Evolutionary conservation across 1,140 invertebrate genomes (phyloP).

Genomic region (Zaprionus tsacasi): DNA sequence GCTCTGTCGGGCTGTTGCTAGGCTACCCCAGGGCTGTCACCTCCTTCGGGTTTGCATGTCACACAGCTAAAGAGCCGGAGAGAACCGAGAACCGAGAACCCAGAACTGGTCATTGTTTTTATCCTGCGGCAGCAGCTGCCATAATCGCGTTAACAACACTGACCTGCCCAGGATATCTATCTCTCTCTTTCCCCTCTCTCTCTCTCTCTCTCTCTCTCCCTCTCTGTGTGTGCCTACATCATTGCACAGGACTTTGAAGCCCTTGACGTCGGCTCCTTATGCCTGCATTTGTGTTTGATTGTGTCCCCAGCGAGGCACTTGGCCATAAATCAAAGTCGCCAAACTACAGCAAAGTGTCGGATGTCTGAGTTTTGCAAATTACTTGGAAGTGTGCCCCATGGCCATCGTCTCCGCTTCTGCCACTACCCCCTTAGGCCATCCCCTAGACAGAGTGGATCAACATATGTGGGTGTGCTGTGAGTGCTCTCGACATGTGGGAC

Average conservation of each 20-base stretch:
- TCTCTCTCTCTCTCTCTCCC: neutral
- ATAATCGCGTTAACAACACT: constrained; percentile 49
- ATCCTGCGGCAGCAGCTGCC: constrained; percentile 31
- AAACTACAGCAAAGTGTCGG: constrained; percentile 75
- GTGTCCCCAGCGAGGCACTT: constrained; percentile 50
- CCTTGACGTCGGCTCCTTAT: constrained; percentile 49
- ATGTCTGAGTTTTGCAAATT: constrained; percentile 79
- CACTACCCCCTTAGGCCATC: neutral
- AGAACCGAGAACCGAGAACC: neutral
- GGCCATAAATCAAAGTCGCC: constrained; percentile 75
- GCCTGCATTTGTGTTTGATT: constrained; percentile 56
- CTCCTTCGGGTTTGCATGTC: constrained; percentile 43
- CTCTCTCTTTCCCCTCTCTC: neutral
- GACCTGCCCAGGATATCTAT: constrained; percentile 25
- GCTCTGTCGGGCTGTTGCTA: constrained; percentile 27
- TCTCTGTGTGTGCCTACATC: constrained; percentile 40
- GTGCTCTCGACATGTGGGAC: neutral
- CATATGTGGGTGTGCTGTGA: constrained; percentile 61
- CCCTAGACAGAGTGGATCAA: constrained; percentile 52
- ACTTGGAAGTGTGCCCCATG: constrained; percentile 73
- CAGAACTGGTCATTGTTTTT: constrained; percentile 43
- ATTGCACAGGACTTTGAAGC: constrained; percentile 49
- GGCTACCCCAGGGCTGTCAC: constrained; percentile 32
- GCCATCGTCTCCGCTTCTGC: constrained; percentile 32
- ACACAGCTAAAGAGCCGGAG: constrained; percentile 21